Conservation (phyloP, 2,888 invertebrate species). For the Drosophila pegasa region DNA sequence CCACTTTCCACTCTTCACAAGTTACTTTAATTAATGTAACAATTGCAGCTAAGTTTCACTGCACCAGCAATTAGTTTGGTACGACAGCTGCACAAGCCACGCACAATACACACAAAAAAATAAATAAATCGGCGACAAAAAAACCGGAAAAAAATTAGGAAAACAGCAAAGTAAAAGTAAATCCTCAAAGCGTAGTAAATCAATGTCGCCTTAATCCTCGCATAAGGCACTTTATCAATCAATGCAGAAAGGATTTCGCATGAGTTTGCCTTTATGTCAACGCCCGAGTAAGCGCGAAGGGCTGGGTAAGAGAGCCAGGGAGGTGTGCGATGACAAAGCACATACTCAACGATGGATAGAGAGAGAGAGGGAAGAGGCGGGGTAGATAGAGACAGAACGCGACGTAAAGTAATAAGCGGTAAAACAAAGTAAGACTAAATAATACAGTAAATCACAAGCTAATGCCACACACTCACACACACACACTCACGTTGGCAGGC, state of each 20-base stretch:
- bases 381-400: constrained; percentile 15
- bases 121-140: too few species aligned
- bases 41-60: neutral
- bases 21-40: neutral
- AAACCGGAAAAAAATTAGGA: constrained; percentile 14
- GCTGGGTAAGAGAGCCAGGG: neutral
- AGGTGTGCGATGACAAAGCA: constrained; percentile 18
- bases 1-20: neutral
- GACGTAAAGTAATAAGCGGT: constrained; percentile 76
- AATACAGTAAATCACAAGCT: constrained; percentile 80
- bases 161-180: constrained; percentile 39
- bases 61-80: constrained; percentile 30
- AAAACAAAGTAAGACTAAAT: constrained; percentile 79
- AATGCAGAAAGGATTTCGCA: constrained; percentile 78
- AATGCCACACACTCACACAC: constrained; percentile 54
- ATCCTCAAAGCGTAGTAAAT: constrained; percentile 72
- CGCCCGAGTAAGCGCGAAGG: constrained; percentile 40
- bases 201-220: constrained; percentile 80
- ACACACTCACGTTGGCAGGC: constrained; percentile 46
- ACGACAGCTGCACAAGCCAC: constrained; percentile 15
- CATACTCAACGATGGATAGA: constrained; percentile 17
- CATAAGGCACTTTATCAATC: constrained; percentile 82
- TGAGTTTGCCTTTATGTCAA: constrained; percentile 70
- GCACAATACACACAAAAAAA: neutral
- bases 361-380: neutral